Evolutionary conservation across 1,140 invertebrate species (phyloP).

Genomic region (Solenopsis fugax): DNA sequence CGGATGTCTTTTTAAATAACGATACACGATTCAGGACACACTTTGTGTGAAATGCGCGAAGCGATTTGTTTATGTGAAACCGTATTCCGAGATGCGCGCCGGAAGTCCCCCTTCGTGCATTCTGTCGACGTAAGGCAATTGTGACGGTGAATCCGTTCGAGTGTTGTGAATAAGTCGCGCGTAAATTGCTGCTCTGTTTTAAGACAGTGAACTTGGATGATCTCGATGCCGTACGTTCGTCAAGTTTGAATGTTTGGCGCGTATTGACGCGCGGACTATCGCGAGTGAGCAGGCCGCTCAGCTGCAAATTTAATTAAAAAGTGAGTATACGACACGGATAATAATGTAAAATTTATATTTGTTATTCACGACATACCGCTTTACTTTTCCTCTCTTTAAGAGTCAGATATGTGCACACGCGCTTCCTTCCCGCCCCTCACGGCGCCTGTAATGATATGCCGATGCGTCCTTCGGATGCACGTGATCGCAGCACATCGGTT

Average conservation of each 20-base stretch:
- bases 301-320: conserved; percentile 54
- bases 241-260: conserved; percentile 77
- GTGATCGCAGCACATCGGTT: conserved; percentile 22
- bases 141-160: conserved; percentile 43
- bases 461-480: conserved; percentile 26
- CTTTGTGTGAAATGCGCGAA: background rate
- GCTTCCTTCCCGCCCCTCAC: background rate
- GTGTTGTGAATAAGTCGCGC: conserved; percentile 20
- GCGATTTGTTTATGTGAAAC: background rate
- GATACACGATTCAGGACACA: background rate
- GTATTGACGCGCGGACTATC: conserved; percentile 75
- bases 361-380: background rate
- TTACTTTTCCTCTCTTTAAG: background rate
- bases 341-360: background rate
- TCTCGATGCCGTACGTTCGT: conserved; percentile 79
- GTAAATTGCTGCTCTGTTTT: background rate
- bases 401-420: background rate
- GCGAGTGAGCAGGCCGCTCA: conserved; percentile 56
- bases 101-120: background rate
- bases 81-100: conserved; percentile 19
- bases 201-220: conserved; percentile 59
- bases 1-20: background rate
- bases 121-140: background rate
- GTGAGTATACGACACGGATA: conserved; percentile 60
- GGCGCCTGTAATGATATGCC: background rate